phyloP scores from a whole-genome alignment of 1,140 invertebrate species.

The Drosophila grimshawi region DNA sequence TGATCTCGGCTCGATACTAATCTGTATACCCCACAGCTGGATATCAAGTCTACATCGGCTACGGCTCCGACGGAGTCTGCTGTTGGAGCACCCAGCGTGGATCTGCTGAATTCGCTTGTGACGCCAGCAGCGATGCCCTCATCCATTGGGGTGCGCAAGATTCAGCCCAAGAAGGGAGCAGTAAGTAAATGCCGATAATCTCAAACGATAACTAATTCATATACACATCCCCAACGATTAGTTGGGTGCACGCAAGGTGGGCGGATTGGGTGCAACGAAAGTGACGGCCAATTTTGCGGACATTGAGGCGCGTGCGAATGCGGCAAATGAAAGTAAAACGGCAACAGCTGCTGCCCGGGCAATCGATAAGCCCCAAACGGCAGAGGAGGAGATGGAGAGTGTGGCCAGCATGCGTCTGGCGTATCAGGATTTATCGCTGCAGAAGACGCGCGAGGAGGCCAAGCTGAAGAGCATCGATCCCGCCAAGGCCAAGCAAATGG shows the following conservation, averaged over 20 bases:
- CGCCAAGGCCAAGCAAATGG: constrained; percentile 94
- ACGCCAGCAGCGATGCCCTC: constrained; percentile 48
- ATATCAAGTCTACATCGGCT: constrained; percentile 49
- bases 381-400: constrained; percentile 86
- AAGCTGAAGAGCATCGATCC: constrained; percentile 91
- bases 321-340: constrained; percentile 90
- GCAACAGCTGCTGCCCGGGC: constrained; percentile 70
- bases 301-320: constrained; percentile 94
- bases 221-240: constrained; percentile 15
- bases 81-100: constrained; percentile 78
- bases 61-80: constrained; percentile 40
- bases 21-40: constrained; percentile 39
- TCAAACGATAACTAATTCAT: background rate
- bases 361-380: constrained; percentile 67
- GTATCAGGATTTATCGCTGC: constrained; percentile 93
- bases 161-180: constrained; percentile 87
- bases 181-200: constrained; percentile 84
- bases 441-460: constrained; percentile 92
- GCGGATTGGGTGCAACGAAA: constrained; percentile 97
- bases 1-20: background rate
- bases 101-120: constrained; percentile 78
- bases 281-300: constrained; percentile 98
- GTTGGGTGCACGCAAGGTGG: constrained; percentile 92
- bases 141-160: constrained; percentile 88
- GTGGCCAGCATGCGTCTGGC: constrained; percentile 93